Evolutionary conservation across 2,888 invertebrate species (phyloP), one percentile per base, ranked within the genome.

Genomic region (Phania funesta): DNA sequence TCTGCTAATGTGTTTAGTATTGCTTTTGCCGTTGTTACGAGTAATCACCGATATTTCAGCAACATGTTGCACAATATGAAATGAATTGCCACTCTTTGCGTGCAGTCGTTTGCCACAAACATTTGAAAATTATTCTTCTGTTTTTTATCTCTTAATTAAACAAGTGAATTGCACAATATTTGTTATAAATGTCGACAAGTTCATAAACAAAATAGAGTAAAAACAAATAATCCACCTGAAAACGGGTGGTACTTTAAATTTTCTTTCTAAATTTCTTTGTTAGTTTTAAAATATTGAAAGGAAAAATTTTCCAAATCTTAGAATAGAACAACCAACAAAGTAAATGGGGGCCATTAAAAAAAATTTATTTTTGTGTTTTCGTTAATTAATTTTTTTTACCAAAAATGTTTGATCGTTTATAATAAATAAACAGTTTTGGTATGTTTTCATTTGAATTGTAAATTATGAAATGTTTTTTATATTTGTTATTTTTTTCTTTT

Each of bases 171-270:
- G 3, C 60, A 68, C 5, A 60, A 60, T 13, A 41, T 56, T 75
- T 67, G 46, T 32, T 29, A 13, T 13, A 52, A 62, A 68, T 68
- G 68, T 62, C 76, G 76, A 46, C 68, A 76, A 76, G 76, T 68
- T 68, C 60, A 44, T 76, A 62, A 62, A 76, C 46, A 58, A 67
- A 48, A n/a, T 60, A 3, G 38, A 2, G 18, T 4, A 18, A 41
- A 41, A 41, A 4, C n/a, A 4, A 24, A 22, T 1, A n/a, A 22
- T 35, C 29, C 3, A n/a, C 11, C 26, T 44, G 1, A 24, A 54
- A 11, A 32, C 9, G 52, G 26, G 29, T 26, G n/a, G 52, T 26
- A 64, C 22, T 65, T 65, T 9, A 38, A 52, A 26, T 22, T 24
- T 58, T n/a, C 16, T 41, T 41, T 16, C 35, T 11, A 9, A 11